Percentiles rank a stretch among this genome's conserved stretches.
phyloP scores from a whole-genome alignment of 2,888 invertebrate genomes.

The Nysson spinosus region DNA sequence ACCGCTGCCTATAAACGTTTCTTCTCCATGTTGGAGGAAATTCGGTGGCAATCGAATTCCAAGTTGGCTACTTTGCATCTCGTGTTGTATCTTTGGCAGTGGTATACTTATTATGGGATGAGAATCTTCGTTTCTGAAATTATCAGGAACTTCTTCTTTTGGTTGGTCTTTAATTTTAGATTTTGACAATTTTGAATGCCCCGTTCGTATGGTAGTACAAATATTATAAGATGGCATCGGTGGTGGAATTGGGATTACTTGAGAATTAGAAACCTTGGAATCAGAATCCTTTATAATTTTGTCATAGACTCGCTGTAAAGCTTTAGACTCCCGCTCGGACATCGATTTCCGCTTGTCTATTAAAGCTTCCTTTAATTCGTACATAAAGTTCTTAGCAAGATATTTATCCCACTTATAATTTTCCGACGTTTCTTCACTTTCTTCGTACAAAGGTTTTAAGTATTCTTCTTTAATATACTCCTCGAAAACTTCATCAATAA shows the following conservation, averaged over 20 bases:
- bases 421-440: constrained; percentile 54
- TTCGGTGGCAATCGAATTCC: constrained; percentile 33
- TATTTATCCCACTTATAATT: constrained; percentile 66
- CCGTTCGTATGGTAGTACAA: no score
- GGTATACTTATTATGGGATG: background rate
- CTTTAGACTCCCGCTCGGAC: constrained; percentile 71
- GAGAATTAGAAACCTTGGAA: background rate
- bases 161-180: background rate
- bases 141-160: background rate
- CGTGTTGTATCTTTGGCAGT: constrained; percentile 21
- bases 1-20: constrained; percentile 72
- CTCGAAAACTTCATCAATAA: constrained; percentile 75
- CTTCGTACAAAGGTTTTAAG: constrained; percentile 65
- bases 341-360: constrained; percentile 71
- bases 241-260: constrained; percentile 51
- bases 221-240: constrained; percentile 33
- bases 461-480: constrained; percentile 74
- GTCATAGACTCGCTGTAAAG: constrained; percentile 67
- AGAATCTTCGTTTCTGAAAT: constrained; percentile 1
- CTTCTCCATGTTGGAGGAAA: constrained; percentile 65
- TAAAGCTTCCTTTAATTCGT: constrained; percentile 72
- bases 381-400: constrained; percentile 71
- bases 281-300: constrained; percentile 30
- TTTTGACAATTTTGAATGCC: background rate
- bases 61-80: constrained; percentile 30